Percentiles rank a stretch among this genome's conserved stretches.
phyloP scores from a whole-genome alignment of 2,888 invertebrate species.

The Blera fallax region DNA sequence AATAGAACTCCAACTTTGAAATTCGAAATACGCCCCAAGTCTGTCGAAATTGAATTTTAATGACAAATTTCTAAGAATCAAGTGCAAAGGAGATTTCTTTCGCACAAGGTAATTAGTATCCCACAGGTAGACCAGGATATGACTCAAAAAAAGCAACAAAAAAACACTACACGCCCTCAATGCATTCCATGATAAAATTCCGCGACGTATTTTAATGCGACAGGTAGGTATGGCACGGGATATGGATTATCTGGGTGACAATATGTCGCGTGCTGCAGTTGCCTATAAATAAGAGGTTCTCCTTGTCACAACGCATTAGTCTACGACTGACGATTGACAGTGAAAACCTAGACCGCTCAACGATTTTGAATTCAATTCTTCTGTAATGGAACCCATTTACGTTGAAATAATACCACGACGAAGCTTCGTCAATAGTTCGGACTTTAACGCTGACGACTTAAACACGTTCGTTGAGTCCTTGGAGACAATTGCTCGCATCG shows the following conservation, averaged over 20 bases:
- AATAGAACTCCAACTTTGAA: not conserved
- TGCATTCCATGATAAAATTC: constrained; percentile 31
- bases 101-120: constrained; percentile 15
- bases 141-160: too few relatives aligned
- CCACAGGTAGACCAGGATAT: constrained; percentile 32
- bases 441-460: constrained; percentile 33
- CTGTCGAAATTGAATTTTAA: not conserved
- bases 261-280: not conserved
- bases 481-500: constrained; percentile 37
- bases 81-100: not conserved
- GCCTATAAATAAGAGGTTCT: constrained; percentile 35
- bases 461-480: constrained; percentile 52
- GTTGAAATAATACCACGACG: constrained; percentile 8
- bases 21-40: not conserved
- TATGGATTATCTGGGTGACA: not conserved
- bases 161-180: not conserved
- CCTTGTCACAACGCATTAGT: constrained; percentile 24
- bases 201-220: constrained; percentile 33
- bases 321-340: constrained; percentile 13
- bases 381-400: constrained; percentile 44
- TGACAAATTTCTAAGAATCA: not conserved
- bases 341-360: too few relatives aligned
- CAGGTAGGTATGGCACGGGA: constrained; percentile 38
- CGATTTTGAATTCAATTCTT: not conserved
- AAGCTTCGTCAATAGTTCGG: not conserved